phyloP scores from a whole-genome alignment of 2,113 vertebrate genomes.

The Terrapene triunguis region DNA sequence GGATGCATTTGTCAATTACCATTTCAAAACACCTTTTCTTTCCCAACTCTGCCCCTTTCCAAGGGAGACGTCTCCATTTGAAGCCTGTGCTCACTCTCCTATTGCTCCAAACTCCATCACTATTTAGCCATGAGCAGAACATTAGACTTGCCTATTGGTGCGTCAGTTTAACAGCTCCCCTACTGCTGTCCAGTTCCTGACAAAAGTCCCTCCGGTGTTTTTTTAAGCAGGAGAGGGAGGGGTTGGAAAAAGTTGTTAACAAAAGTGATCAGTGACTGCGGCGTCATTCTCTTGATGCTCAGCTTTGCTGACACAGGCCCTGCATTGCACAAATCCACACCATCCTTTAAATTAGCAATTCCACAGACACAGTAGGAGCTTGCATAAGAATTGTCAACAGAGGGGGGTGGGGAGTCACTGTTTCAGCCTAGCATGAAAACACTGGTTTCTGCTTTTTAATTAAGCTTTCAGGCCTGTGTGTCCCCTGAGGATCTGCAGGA shows the following conservation, averaged over 20 bases:
- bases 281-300: conserved; percentile 50
- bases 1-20: not conserved
- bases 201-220: conserved; percentile 5
- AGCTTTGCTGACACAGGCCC: conserved; percentile 67
- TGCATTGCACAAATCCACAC: conserved; percentile 36
- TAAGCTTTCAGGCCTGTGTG: conserved; percentile 72
- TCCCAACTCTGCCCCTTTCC: not conserved
- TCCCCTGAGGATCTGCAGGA: conserved; percentile 42
- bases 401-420: conserved; percentile 61
- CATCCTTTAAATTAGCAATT: conserved; percentile 74
- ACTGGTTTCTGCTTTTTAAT: conserved; percentile 74
- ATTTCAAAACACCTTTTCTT: not conserved
- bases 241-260: conserved; percentile 1
- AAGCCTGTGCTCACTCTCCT: rapidly evolving
- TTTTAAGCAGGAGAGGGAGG: conserved; percentile 8
- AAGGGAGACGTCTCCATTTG: not conserved
- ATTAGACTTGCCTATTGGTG: not conserved
- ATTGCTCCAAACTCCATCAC: not conserved
- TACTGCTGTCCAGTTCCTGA: not conserved
- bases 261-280: conserved; percentile 14
- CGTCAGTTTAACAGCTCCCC: not conserved
- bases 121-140: rapidly evolving
- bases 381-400: conserved; percentile 72
- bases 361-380: conserved; percentile 69
- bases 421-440: conserved; percentile 71